Evolutionary conservation across 1,140 invertebrate species (phyloP), one percentile per base, ranked within the genome.

Genomic region (Acromyrmex charruanus): DNA sequence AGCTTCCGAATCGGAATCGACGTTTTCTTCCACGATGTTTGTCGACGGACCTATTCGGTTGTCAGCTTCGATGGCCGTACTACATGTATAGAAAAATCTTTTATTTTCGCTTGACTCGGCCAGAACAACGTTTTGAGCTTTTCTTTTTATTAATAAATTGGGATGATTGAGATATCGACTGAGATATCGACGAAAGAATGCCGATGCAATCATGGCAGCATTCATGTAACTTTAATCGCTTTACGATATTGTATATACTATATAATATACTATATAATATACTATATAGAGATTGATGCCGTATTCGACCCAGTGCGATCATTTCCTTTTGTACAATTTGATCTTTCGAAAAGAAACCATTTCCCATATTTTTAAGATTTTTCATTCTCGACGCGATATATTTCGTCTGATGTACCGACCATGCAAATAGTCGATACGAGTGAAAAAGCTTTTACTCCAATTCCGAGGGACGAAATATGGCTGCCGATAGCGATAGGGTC

Each of bases 1-100:
- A 74, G 72, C 63, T 72, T 87, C 63, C 66, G 88, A 90, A 82
- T 84, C 77, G 55, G 72, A 87, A 90, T 89, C 88, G 58, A 87
- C 82, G 44, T 84, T 87, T 77, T 66, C 88, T 28, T 84, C 72
- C 59, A 12, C 77, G 63, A 71, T 68, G 84, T 89, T 90, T 77
- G 77, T 65, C 14, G 25, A n/a, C 18, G 16, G 49, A 81, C 74
- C 74, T 85, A 77, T 85, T 85, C 16, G 49, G 53, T 61, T 85
- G 66, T 84, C 80, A 84, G 80, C 25, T 75, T 75, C 69, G 69
- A 75, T 72, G 69, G 69, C 39, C 7, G 9, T 61, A 7, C 39
- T 39, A 35, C 28, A 61, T 35, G 55, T 75, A 51, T 18, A 75
- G 80, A 75, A 84, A 74, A 84, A 84, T n/a, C 69, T 75, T 35